Percentiles rank a stretch among this genome's conserved stretches.
Conservation (phyloP, 2,888 invertebrate genomes). For the Petrolisthes manimaculis region DNA sequence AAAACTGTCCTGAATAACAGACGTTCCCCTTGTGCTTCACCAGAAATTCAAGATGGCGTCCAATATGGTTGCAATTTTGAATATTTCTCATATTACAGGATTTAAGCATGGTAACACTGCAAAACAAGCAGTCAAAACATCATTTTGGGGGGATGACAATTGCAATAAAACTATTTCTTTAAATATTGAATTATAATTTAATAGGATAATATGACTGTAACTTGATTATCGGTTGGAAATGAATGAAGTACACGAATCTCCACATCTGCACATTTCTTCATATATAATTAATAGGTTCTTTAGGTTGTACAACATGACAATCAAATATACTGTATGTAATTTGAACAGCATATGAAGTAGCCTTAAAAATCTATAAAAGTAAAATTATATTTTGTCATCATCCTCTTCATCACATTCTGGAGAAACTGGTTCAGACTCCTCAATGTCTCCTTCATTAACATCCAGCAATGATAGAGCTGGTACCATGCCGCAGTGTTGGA, state of each 20-base stretch:
- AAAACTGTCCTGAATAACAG: background rate
- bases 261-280: background rate
- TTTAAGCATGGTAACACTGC: background rate
- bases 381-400: conserved; percentile 1
- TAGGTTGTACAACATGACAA: background rate
- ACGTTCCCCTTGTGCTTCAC: background rate
- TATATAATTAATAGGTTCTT: background rate
- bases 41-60: background rate
- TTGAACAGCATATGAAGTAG: conserved; percentile 14
- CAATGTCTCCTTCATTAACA: conserved; percentile 4
- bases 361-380: conserved; percentile 7
- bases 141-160: background rate
- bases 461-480: conserved; percentile 19
- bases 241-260: background rate
- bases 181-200: background rate
- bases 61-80: background rate
- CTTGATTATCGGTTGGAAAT: background rate
- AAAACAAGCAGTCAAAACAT: background rate
- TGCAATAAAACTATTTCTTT: background rate
- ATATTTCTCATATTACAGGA: background rate
- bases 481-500: background rate
- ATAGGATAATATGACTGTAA: background rate
- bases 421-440: conserved; percentile 7
- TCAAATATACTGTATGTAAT: background rate
- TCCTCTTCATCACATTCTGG: conserved; percentile 12